Evolutionary conservation across 2,113 vertebrate species (phyloP).

Genomic region (Heliornis fulica): DNA sequence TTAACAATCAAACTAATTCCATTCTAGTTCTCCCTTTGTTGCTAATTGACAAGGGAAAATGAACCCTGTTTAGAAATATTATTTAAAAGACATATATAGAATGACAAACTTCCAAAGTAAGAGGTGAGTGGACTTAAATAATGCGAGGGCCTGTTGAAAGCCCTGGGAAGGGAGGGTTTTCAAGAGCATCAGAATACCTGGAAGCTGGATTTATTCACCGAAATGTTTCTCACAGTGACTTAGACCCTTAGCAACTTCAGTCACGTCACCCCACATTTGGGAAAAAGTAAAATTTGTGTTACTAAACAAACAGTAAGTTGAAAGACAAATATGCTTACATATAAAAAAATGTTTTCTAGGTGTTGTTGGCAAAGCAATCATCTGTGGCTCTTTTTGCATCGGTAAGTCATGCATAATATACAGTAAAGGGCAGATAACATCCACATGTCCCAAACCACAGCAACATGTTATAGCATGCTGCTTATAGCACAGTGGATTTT

Average conservation of each 20-base stretch:
- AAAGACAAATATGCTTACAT: neutral
- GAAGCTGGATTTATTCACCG: neutral
- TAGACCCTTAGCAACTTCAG: neutral
- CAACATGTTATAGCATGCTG: neutral
- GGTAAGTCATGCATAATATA: neutral
- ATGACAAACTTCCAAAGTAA: neutral
- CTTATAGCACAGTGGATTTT: neutral
- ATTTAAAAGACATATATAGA: neutral
- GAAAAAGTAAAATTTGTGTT: neutral
- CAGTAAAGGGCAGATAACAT: neutral
- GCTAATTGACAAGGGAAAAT: neutral
- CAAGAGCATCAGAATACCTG: neutral
- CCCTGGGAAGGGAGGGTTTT: neutral
- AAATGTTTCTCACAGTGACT: neutral
- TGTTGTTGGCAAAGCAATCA: neutral
- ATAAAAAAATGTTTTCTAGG: neutral
- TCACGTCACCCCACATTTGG: neutral
- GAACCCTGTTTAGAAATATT: neutral
- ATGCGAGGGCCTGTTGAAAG: neutral
- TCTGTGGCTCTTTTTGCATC: neutral
- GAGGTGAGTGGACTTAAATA: neutral
- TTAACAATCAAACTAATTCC: neutral
- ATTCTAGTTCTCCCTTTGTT: neutral
- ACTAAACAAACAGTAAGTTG: neutral
- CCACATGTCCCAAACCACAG: neutral